Percentiles rank a stretch among this genome's conserved stretches.
phyloP scores from a whole-genome alignment of 2,113 vertebrate genomes.

The Odocoileus virginianus region DNA sequence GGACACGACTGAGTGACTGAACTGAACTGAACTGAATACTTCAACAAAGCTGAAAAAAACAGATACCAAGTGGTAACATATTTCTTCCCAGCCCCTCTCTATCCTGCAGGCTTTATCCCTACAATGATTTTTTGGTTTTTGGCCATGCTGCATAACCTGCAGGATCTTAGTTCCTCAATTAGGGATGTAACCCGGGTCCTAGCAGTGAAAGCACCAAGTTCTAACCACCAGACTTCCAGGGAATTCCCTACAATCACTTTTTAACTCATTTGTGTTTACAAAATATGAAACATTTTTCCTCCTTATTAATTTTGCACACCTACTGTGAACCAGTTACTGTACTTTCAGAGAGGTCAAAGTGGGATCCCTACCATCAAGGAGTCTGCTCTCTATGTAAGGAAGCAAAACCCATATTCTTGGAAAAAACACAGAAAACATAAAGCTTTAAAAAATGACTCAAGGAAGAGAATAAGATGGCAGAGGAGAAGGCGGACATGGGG shows the following conservation, averaged over 20 bases:
- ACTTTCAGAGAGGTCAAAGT: neutral
- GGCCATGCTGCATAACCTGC: neutral
- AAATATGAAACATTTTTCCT: neutral
- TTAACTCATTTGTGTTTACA: neutral
- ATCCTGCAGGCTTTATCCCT: neutral
- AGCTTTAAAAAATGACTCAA: neutral
- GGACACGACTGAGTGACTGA: no score
- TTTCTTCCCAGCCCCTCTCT: neutral
- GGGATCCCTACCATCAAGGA: neutral
- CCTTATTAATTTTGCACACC: neutral
- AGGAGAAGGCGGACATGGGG: neutral
- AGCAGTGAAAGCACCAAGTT: neutral
- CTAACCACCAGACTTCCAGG: neutral
- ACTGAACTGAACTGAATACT: neutral
- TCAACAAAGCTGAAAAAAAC: neutral
- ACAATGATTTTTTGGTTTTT: neutral
- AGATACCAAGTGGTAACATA: neutral
- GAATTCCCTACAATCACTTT: neutral
- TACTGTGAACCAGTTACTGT: neutral
- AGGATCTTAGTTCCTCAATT: neutral
- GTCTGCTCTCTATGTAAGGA: neutral
- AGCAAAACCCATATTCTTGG: neutral
- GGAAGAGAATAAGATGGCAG: neutral
- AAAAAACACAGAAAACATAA: neutral
- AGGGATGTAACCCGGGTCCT: neutral